phyloP scores from a whole-genome alignment of 2,113 vertebrate genomes.

The Butorides virescens region DNA sequence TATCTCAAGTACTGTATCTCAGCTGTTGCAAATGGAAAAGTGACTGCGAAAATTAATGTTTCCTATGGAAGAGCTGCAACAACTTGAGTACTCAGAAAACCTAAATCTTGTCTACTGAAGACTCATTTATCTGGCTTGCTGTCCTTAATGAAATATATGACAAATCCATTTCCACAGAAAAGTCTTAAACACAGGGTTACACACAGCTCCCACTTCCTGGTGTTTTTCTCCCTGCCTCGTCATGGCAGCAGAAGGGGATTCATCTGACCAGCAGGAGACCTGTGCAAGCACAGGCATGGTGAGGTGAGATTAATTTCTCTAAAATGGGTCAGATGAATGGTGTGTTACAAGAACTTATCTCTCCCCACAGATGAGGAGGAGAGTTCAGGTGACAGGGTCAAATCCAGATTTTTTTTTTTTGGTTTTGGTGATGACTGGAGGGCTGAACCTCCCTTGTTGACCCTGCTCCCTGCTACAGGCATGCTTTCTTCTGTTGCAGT shows the following conservation, averaged over 20 bases:
- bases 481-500: rapidly evolving
- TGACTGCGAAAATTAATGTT: not conserved
- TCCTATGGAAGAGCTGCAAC: not conserved
- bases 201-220: not conserved
- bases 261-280: not conserved
- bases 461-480: rapidly evolving
- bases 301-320: not conserved
- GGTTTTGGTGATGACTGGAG: not conserved
- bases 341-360: not conserved
- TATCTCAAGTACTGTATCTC: not conserved
- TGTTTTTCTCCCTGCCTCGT: not conserved
- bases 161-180: not conserved
- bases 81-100: not conserved
- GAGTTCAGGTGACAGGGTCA: not conserved
- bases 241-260: not conserved
- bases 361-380: not conserved
- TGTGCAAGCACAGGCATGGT: not conserved
- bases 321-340: not conserved
- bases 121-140: not conserved
- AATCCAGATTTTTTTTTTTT: not conserved
- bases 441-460: not conserved
- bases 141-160: not conserved
- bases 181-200: not conserved
- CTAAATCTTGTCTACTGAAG: not conserved
- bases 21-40: not conserved